These are phyloP conservation scores for Chrysochloris asiatica DNA, from an alignment of 2,113 vertebrate genomes.

Conservation along the genomic window DNA sequence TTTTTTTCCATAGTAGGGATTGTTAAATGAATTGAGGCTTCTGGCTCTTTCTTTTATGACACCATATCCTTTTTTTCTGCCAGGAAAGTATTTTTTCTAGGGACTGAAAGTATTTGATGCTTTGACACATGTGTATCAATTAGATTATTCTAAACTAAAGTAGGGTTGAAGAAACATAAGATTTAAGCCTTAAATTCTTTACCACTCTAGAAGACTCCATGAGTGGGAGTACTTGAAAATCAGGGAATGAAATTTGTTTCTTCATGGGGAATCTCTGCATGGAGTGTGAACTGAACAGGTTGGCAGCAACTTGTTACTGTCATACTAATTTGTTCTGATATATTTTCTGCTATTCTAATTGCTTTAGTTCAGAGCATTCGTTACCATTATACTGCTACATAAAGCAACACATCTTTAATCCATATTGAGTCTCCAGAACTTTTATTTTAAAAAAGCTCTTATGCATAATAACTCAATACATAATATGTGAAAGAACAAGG, in stretches of 20 bases:
- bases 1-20: neutral
- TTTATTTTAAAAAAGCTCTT: constrained; percentile 62
- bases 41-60: neutral
- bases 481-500: constrained; percentile 51
- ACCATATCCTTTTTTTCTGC: neutral
- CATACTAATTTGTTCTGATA: constrained; percentile 40
- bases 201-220: neutral
- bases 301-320: neutral
- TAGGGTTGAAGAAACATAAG: neutral
- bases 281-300: constrained; percentile 7
- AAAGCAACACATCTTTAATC: constrained; percentile 62
- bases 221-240: neutral
- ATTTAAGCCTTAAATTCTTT: neutral
- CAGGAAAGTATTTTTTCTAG: neutral
- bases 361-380: constrained; percentile 49
- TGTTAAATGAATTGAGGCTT: neutral
- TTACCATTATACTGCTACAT: constrained; percentile 51
- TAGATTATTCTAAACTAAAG: neutral
- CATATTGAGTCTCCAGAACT: constrained; percentile 64
- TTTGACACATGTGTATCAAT: neutral
- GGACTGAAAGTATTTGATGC: neutral
- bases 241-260: neutral
- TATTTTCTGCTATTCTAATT: constrained; percentile 50
- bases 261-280: neutral
- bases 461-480: constrained; percentile 55